These are phyloP conservation scores for Halcyon malimbica DNA, from an alignment of 2,113 vertebrate genomes.

Conservation along the genomic window DNA sequence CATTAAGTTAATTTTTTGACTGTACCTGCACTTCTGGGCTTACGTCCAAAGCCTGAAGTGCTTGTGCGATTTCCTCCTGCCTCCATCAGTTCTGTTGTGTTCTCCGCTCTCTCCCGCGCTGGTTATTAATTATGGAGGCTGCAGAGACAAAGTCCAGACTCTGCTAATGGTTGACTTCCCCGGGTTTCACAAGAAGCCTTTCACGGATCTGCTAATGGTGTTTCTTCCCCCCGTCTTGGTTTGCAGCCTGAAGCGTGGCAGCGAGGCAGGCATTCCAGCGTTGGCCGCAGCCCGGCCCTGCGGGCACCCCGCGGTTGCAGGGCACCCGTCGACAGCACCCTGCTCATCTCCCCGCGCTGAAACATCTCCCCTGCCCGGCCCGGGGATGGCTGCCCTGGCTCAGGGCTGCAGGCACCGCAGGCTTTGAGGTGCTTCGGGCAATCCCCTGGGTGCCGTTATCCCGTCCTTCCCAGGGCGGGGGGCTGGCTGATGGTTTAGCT, in stretches of 20 bases:
- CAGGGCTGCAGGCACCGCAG: not conserved
- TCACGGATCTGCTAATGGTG: not conserved
- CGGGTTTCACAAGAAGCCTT: not conserved
- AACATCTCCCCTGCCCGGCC: not conserved
- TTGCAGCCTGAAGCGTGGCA: not conserved
- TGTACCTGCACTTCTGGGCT: slow-evolving; percentile 31
- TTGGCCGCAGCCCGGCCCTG: not conserved
- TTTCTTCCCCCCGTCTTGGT: not conserved
- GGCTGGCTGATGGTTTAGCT: not conserved
- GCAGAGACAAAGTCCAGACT: slow-evolving; percentile 22
- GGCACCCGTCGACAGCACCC: not conserved
- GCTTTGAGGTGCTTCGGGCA: not conserved
- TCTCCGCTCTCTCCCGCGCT: slow-evolving; percentile 32
- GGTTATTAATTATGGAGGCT: slow-evolving; percentile 56
- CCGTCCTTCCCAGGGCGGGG: not conserved
- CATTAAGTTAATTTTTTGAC: slow-evolving; percentile 39
- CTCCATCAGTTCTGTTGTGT: not conserved
- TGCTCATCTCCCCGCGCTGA: not conserved
- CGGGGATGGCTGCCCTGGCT: not conserved
- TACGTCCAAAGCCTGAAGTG: slow-evolving; percentile 16
- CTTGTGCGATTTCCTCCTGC: not conserved
- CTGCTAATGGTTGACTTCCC: slow-evolving; percentile 35
- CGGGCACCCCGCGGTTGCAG: not conserved
- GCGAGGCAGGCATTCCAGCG: not conserved
- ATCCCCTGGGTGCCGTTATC: not conserved